Evolutionary conservation across 2,797 vertebrate genomes (phyloP), one percentile per base, ranked within the genome.

Genomic region (Aulostomus chinensis): DNA sequence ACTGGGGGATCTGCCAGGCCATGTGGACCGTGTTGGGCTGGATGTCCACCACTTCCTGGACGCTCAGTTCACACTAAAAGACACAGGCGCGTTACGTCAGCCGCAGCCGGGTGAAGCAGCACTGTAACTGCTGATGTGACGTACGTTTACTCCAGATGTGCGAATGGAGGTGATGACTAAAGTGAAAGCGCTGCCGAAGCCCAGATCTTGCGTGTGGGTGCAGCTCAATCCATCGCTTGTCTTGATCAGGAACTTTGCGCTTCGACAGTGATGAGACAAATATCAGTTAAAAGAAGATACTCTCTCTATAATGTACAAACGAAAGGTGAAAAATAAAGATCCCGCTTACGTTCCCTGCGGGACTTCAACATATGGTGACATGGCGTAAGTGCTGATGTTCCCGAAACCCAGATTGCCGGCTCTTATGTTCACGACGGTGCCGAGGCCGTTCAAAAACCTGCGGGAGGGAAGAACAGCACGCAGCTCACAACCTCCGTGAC

Each of bases 1-100:
- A 98, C 83, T 99, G 97, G 0, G 95, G 95, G 35, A 99, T 93
- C 85, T 98, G 97, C 92, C 90, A 94, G 21, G 94, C 94, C 92
- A 99, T 96, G 76, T 91, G 94, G 13, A 99, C 0, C 2, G 79
- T 73, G 81, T 94, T 99, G 11, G 94, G 86, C 0, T 58, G 0
- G 10, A 99, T 93, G 59, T 98, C 92, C 68, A 76, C 32, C 28
- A 88, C 68, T 1, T 45, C 2, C 0, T 0, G 4, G 35, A 91
- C 5, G 0, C 1, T 0, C 2, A 17, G 0, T 2, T 0, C 1
- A 13, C 90, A 93, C 89, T 93, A 34, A 15, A 55, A 15, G 4
- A 66, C 15, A 54, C 4, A 55, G 1, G 42, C 22, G 11, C n/a
- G 12, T 28, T 26, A 30, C 40, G n/a, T 43, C 15, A 14, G n/a